Percentiles rank a stretch among this genome's conserved stretches.
These are phyloP conservation scores for Tiliacea citrago DNA, from an alignment of 2,888 invertebrate species.

Conservation along the genomic window DNA sequence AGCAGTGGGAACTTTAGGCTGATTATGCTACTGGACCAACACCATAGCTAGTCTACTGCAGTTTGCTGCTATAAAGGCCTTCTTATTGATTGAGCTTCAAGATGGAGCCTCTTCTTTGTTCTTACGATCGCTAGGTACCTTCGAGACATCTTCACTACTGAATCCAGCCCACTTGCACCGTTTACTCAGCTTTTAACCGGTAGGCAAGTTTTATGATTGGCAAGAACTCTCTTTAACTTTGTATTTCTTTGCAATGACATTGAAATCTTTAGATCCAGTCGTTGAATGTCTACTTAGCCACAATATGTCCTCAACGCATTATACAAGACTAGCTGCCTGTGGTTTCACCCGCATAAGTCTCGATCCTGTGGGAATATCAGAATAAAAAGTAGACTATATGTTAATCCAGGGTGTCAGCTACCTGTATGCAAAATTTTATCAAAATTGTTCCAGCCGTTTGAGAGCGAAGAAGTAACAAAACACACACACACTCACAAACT, in stretches of 20 bases:
- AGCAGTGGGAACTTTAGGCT: background rate
- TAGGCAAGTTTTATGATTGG: background rate
- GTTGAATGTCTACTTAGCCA: background rate
- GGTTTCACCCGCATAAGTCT: too few relatives aligned
- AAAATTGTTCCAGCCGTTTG: too few relatives aligned
- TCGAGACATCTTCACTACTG: background rate
- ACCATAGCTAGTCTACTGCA: too few relatives aligned
- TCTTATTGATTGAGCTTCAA: background rate
- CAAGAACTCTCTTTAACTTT: background rate
- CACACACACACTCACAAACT: too few relatives aligned
- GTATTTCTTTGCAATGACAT: background rate
- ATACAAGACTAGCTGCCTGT: background rate
- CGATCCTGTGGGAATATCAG: too few relatives aligned
- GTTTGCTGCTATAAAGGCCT: background rate
- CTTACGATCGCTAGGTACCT: background rate
- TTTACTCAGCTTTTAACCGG: background rate
- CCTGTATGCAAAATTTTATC: too few relatives aligned
- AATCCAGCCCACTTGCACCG: background rate
- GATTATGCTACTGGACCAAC: background rate
- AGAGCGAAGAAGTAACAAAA: too few relatives aligned
- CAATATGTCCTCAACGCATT: slow-evolving; percentile 4
- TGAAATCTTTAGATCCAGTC: background rate
- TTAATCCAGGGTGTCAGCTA: too few relatives aligned
- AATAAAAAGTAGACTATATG: too few relatives aligned
- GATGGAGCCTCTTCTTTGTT: background rate